Evolutionary conservation across 1,140 invertebrate genomes (phyloP).

Genomic region (Anastrepha ludens): DNA sequence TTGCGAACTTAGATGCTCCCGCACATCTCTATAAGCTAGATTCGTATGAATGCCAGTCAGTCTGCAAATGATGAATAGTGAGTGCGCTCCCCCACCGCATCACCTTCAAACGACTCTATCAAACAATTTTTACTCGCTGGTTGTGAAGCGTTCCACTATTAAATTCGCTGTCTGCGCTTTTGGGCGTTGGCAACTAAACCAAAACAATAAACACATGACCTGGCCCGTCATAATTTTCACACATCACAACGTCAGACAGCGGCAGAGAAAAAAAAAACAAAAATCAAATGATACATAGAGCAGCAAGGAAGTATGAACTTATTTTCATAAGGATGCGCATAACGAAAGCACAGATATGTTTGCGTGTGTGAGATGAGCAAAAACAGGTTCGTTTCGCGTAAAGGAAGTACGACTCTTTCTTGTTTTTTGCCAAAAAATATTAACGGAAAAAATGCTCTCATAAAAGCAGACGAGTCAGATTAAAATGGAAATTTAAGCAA

Average conservation of each 20-base stretch:
- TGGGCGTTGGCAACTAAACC: neutral
- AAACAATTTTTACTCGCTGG: neutral
- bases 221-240: conserved; percentile 45
- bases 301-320: conserved; percentile 11
- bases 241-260: conserved; percentile 19
- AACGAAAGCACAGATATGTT: neutral
- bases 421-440: conserved; percentile 35
- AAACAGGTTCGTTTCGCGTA: neutral
- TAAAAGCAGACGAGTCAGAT: conserved; percentile 25
- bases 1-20: neutral
- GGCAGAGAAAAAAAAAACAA: neutral
- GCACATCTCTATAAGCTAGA: neutral
- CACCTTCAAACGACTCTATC: neutral
- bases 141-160: conserved; percentile 10
- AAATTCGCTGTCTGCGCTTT: conserved; percentile 30
- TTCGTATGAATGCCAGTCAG: too few relatives aligned
- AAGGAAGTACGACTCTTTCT: neutral
- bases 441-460: neutral
- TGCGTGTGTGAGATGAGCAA: neutral
- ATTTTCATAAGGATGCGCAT: neutral
- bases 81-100: neutral
- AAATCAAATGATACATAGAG: neutral
- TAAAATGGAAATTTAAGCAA: neutral
- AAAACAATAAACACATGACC: conserved; percentile 42
- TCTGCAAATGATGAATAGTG: neutral